Percentiles rank a stretch among this genome's conserved stretches.
Conservation (phyloP, 2,797 vertebrate genomes). For the Poecilia picta region DNA sequence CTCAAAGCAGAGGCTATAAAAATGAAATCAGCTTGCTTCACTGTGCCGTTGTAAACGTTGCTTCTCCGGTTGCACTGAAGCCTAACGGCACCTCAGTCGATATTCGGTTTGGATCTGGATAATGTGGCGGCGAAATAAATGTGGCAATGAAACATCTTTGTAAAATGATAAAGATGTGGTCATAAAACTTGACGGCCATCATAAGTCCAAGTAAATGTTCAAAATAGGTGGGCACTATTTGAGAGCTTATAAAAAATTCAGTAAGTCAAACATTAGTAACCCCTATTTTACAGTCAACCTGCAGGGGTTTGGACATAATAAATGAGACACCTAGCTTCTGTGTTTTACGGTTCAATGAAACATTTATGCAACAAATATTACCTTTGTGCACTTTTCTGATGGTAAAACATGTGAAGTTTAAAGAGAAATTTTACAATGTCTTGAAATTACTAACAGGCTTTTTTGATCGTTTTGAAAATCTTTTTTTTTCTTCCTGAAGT, state of each 20-base stretch:
- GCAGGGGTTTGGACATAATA: slow-evolving; percentile 32
- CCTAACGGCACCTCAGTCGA: slow-evolving; percentile 70
- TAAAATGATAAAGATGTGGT: slow-evolving; percentile 72
- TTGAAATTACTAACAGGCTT: background rate
- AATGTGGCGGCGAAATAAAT: slow-evolving; percentile 69
- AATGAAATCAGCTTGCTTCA: slow-evolving; percentile 52
- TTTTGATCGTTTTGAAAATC: background rate
- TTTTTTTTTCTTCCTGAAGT: background rate
- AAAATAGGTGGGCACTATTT: slow-evolving; percentile 54
- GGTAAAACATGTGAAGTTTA: slow-evolving; percentile 3
- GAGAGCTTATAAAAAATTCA: slow-evolving; percentile 53
- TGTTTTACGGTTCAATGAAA: slow-evolving; percentile 40
- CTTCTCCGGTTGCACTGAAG: slow-evolving; percentile 48
- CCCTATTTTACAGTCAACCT: slow-evolving; percentile 48
- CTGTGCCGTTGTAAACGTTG: slow-evolving; percentile 59
- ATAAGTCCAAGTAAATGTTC: slow-evolving; percentile 65
- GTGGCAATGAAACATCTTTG: slow-evolving; percentile 70
- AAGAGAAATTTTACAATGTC: background rate
- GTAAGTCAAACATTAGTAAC: slow-evolving; percentile 37
- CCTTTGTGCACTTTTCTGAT: slow-evolving; percentile 26
- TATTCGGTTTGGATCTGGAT: slow-evolving; percentile 54
- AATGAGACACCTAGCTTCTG: slow-evolving; percentile 46
- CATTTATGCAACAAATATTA: slow-evolving; percentile 17
- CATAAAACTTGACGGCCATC: slow-evolving; percentile 67
- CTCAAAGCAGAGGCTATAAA: slow-evolving; percentile 60